phyloP scores from a whole-genome alignment of 2,888 invertebrate genomes.

The Andrena fulva region DNA sequence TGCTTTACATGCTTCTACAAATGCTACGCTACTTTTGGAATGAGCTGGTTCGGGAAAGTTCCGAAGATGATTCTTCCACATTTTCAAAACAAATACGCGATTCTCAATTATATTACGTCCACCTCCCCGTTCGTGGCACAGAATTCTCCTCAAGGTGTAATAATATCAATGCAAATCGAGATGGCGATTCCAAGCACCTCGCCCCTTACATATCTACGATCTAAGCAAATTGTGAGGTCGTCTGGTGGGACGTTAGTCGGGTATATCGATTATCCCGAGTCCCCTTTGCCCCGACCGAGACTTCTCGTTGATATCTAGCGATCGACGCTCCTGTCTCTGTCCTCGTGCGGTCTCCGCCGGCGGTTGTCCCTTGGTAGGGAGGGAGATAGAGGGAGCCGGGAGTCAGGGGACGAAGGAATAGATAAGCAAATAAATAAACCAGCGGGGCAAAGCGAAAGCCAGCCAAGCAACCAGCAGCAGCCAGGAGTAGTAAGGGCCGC shows the following conservation, averaged over 20 bases:
- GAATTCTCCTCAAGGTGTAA: background rate
- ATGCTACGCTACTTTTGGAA: no score
- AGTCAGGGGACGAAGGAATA: slow-evolving; percentile 66
- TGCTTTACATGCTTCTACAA: background rate
- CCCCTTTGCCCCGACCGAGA: slow-evolving; percentile 29
- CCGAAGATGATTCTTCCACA: no score
- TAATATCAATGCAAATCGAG: slow-evolving; percentile 1
- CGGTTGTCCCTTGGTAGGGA: slow-evolving; percentile 39
- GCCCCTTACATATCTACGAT: slow-evolving; percentile 58
- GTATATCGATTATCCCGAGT: slow-evolving; percentile 65
- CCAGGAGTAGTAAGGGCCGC: slow-evolving; percentile 59
- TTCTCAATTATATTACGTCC: no score
- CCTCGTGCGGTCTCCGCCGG: slow-evolving; percentile 55
- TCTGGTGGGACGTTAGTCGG: slow-evolving; percentile 56
- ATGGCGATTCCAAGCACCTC: slow-evolving; percentile 21
- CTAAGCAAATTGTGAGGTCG: slow-evolving; percentile 69
- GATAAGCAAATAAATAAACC: slow-evolving; percentile 74
- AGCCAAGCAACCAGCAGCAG: slow-evolving; percentile 24
- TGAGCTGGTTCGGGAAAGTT: no score
- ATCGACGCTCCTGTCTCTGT: slow-evolving; percentile 55
- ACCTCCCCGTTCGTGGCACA: background rate
- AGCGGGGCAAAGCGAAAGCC: slow-evolving; percentile 62
- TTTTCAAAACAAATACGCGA: no score
- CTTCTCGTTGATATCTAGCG: slow-evolving; percentile 60
- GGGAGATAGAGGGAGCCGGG: slow-evolving; percentile 16